Base-by-base conservation (phyloP, 2,888 invertebrate genomes). In the Lycocerus yunnanus region DNA sequence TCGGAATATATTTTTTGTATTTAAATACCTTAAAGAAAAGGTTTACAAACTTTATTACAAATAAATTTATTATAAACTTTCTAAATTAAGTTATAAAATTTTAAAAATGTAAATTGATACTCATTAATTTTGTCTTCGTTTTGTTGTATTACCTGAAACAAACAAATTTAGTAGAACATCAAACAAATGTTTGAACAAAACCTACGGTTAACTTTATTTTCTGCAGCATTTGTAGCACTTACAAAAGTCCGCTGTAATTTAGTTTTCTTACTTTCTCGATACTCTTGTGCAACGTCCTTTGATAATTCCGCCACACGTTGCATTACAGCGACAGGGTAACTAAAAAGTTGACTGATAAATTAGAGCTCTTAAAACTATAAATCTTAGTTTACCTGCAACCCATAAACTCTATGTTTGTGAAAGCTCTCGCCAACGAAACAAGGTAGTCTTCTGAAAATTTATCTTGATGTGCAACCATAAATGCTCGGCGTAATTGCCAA, bases 361-460 rank as follows among this genome's bases (percentile, higher is more conserved):
- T n/a, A n/a, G 9, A n/a, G 59, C 4, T 68, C 20, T n/a, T 18
- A 68, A 13, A 66, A 15, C 11, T 20, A 43, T 27, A 70, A 68
- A 0, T 8, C 1, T 15, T 16, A 43, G 77, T 82, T 81, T 87
- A 94, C 92, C 91, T 91, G 90, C 95, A 95, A 69, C 96, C 96
- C 80, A 96, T 88, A 79, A 95, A 91, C 84, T 96, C 95, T 3
- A 97, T 91, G 84, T 98, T 98, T 0, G 94, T 93, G 84, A 96
- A 98, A n/a, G 96, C 92, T 87, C 95, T 95, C 0, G 97, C 97
- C 68, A 97, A 87, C 75, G 97, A 97, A 0, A 97, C 90, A 2
- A 98, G 87, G 82, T 95, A 92, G 0, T 93, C 92, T 83, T 94
- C 93, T 0, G 93, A 89, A 83, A 95, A 95, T 81, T 91, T 92